A percentile compares a stretch with the other conserved stretches of the same genome.
Conservation (phyloP, 2,888 invertebrate genomes). For the Drosophila nigritarsus region DNA sequence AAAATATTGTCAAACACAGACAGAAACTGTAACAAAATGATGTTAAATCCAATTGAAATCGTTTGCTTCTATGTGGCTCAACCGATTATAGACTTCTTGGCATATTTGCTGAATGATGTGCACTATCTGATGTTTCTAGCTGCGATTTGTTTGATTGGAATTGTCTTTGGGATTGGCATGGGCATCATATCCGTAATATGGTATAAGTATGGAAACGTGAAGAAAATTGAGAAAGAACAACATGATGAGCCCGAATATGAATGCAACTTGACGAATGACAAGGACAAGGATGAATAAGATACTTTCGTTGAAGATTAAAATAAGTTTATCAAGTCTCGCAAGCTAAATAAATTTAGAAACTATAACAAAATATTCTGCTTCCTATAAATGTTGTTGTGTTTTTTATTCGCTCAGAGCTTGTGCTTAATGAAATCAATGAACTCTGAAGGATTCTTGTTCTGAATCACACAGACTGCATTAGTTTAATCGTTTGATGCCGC, state of each 20-base stretch:
- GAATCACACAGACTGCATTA: slow-evolving; percentile 6
- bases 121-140: slow-evolving; percentile 35
- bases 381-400: neutral
- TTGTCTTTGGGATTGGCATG: slow-evolving; percentile 38
- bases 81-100: slow-evolving; percentile 47
- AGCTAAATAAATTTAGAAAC: neutral
- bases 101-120: slow-evolving; percentile 42
- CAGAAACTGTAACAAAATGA: slow-evolving; percentile 15
- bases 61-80: slow-evolving; percentile 44
- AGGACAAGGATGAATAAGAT: slow-evolving; percentile 3
- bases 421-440: slow-evolving; percentile 3
- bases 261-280: neutral
- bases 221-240: neutral
- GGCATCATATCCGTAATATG: slow-evolving; percentile 43
- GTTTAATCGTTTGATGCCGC: slow-evolving; percentile 14
- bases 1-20: neutral
- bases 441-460: neutral
- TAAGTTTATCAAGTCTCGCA: neutral
- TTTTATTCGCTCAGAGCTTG: neutral
- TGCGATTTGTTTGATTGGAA: slow-evolving; percentile 33
- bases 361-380: neutral
- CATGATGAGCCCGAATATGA: accelerated
- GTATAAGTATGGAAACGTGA: slow-evolving; percentile 22
- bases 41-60: slow-evolving; percentile 57
- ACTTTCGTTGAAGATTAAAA: neutral